These are phyloP conservation scores for Drosophila multiciliata DNA, from an alignment of 2,888 invertebrate species.

Conservation along the genomic window DNA sequence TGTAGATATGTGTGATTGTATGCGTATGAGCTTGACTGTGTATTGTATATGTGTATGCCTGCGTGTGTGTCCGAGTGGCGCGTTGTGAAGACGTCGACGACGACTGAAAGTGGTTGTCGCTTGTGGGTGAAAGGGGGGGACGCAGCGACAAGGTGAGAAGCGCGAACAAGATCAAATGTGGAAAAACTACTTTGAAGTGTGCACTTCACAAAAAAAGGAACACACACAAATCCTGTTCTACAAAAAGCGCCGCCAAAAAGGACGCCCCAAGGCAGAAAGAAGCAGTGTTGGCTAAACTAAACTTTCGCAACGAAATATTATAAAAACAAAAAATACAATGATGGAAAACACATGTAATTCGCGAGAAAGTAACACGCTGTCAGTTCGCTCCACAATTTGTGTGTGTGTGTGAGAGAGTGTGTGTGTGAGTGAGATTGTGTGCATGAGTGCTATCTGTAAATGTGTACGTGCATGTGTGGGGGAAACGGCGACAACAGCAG, in stretches of 20 bases:
- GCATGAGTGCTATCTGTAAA: conserved; percentile 28
- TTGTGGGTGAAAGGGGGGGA: conserved; percentile 54
- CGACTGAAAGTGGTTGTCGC: conserved; percentile 77
- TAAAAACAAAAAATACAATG: conserved; percentile 24
- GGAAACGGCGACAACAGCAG: conserved; percentile 47
- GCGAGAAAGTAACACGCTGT: conserved; percentile 82
- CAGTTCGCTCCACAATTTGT: conserved; percentile 64
- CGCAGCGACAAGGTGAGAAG: conserved; percentile 68
- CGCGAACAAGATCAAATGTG: conserved; percentile 72
- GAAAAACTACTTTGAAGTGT: conserved; percentile 78
- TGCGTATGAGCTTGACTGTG: conserved; percentile 3
- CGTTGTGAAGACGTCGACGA: conserved; percentile 68
- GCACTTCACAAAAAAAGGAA: conserved; percentile 48
- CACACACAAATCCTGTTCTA: conserved; percentile 32
- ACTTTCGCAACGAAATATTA: conserved; percentile 22
- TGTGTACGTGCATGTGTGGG: conserved; percentile 38
- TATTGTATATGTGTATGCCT: conserved; percentile 23
- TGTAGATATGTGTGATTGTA: conserved; percentile 37
- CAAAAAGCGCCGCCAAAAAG: conserved; percentile 52
- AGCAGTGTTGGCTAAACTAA: conserved; percentile 10
- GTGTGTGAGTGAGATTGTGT: conserved; percentile 40
- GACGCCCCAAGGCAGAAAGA: conserved; percentile 19
- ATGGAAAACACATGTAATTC: conserved; percentile 78
- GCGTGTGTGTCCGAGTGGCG: conserved; percentile 57
- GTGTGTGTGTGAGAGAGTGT: conserved; percentile 21